phyloP scores from a whole-genome alignment of 2,113 vertebrate genomes.

The Seriola quinqueradiata region DNA sequence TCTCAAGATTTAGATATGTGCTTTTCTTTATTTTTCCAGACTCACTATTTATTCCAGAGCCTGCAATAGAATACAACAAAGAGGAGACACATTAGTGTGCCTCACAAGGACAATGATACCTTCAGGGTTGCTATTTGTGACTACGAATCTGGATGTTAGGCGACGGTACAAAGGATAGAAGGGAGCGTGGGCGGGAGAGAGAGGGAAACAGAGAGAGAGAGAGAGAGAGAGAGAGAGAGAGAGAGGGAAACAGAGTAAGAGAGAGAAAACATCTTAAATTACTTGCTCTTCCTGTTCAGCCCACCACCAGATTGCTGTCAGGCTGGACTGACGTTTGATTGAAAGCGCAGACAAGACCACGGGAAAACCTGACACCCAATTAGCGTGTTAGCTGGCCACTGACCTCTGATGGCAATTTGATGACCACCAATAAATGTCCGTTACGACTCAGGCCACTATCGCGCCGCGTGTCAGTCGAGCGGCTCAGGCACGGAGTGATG shows the following conservation, averaged over 20 bases:
- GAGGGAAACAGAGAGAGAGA: conserved; percentile 3
- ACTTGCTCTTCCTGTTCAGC: conserved; percentile 55
- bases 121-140: conserved; percentile 60
- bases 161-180: conserved; percentile 29
- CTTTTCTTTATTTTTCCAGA: conserved; percentile 14
- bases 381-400: conserved; percentile 56
- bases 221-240: conserved; percentile 11
- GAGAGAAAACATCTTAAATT: conserved; percentile 61
- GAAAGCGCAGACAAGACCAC: conserved; percentile 48
- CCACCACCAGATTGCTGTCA: conserved; percentile 47
- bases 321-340: conserved; percentile 62
- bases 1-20: conserved; percentile 5
- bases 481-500: not conserved
- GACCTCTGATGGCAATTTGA: conserved; percentile 67
- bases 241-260: not conserved
- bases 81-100: conserved; percentile 42
- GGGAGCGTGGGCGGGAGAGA: conserved; percentile 20
- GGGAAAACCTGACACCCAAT: conserved; percentile 56
- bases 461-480: conserved; percentile 43
- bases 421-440: conserved; percentile 72
- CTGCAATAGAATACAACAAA: conserved; percentile 22
- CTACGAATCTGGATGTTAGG: conserved; percentile 42
- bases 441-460: conserved; percentile 30
- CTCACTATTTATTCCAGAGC: conserved; percentile 30
- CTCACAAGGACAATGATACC: conserved; percentile 48